Conservation (phyloP, 2,888 invertebrate genomes). For the Drosophila subquinaria region DNA sequence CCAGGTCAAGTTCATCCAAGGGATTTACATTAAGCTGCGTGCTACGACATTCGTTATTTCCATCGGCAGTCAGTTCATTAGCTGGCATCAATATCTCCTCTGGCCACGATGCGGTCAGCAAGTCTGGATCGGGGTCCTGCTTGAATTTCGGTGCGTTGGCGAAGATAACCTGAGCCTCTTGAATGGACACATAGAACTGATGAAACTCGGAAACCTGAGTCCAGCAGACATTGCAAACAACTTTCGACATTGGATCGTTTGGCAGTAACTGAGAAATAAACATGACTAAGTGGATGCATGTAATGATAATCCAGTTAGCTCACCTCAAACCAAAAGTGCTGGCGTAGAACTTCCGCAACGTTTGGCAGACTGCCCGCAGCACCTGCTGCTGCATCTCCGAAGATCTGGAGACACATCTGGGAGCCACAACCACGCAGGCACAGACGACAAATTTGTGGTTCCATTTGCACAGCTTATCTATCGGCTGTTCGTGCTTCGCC, state of each 20-base stretch:
- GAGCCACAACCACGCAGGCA: constrained; percentile 79
- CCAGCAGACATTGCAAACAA: constrained; percentile 84
- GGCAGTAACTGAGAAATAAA: constrained; percentile 68
- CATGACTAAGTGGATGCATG: neutral
- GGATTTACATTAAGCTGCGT: constrained; percentile 69
- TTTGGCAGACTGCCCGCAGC: constrained; percentile 63
- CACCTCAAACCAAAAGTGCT: constrained; percentile 84
- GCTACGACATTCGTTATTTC: constrained; percentile 33
- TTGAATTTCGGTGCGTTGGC: constrained; percentile 65
- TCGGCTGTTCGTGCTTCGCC: constrained; percentile 2
- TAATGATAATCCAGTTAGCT: constrained; percentile 11
- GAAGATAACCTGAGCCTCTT: constrained; percentile 78
- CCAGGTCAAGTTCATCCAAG: constrained; percentile 69
- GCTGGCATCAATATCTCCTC: constrained; percentile 69
- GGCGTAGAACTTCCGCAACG: constrained; percentile 78
- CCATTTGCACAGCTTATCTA: constrained; percentile 51
- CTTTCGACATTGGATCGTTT: constrained; percentile 77
- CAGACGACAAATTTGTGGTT: constrained; percentile 78
- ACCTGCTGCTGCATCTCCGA: constrained; percentile 67
- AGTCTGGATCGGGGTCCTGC: constrained; percentile 62
- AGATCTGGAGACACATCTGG: constrained; percentile 80
- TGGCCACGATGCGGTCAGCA: constrained; percentile 62
- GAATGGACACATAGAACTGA: constrained; percentile 82
- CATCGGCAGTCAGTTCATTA: constrained; percentile 62
- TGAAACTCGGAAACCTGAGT: constrained; percentile 82